Evolutionary conservation across 1,140 invertebrate genomes (phyloP).

Genomic region (Calliopsis andreniformis): DNA sequence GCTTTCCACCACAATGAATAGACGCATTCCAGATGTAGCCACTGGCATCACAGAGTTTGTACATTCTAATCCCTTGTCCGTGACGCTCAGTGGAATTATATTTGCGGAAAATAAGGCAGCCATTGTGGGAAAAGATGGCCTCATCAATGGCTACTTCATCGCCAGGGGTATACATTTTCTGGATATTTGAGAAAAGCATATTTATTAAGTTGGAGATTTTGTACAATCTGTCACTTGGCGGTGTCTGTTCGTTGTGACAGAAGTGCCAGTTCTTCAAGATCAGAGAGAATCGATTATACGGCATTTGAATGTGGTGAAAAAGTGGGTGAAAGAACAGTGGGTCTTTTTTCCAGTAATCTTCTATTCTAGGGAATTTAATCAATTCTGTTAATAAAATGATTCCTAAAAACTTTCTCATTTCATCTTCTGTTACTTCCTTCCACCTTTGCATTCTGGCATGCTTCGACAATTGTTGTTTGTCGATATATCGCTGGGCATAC

Average conservation of each 20-base stretch:
- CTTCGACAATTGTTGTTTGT: not conserved
- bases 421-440: not conserved
- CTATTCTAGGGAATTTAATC: not conserved
- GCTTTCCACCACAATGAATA: not conserved
- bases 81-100: not conserved
- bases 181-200: not conserved
- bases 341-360: not conserved
- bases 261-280: not conserved
- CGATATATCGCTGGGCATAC: not conserved
- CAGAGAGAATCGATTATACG: not conserved
- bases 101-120: not conserved
- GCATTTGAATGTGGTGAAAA: constrained; percentile 1
- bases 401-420: not conserved
- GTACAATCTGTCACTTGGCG: not conserved
- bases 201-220: not conserved
- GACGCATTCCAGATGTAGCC: not conserved
- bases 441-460: not conserved
- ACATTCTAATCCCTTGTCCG: not conserved
- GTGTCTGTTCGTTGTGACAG: not conserved
- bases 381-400: not conserved
- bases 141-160: not conserved
- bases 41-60: not conserved
- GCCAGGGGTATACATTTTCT: not conserved
- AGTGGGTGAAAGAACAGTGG: not conserved
- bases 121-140: not conserved